Evolutionary conservation across 2,113 vertebrate species (phyloP).

Genomic region (Pterophyllum scalare): DNA sequence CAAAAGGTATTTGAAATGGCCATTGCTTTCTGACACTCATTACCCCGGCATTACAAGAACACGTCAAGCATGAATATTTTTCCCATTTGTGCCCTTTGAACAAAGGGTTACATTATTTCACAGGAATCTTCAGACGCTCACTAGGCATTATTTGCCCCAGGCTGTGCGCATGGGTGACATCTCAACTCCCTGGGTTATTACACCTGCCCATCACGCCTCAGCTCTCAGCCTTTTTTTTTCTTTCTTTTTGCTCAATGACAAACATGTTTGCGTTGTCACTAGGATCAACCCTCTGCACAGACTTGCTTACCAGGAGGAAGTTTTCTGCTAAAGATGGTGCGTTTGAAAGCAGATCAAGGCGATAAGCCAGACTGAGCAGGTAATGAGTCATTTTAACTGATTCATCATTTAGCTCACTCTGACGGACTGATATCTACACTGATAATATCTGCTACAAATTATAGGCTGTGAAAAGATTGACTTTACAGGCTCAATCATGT

Average conservation of each 20-base stretch:
- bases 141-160: conserved; percentile 57
- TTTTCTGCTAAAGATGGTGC: conserved; percentile 38
- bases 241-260: conserved; percentile 49
- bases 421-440: conserved; percentile 50
- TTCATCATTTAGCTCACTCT: conserved; percentile 52
- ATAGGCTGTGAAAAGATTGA: conserved; percentile 60
- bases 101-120: conserved; percentile 77
- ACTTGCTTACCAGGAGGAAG: conserved; percentile 58
- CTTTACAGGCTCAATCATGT: conserved; percentile 62
- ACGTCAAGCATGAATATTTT: conserved; percentile 77
- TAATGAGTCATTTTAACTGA: conserved; percentile 67
- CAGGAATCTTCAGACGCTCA: conserved; percentile 61
- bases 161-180: conserved; percentile 77
- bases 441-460: conserved; percentile 71
- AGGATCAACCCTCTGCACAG: conserved; percentile 34
- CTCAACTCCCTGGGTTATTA: conserved; percentile 77
- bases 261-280: conserved; percentile 59
- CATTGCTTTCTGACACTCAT: conserved; percentile 72
- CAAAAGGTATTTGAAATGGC: conserved; percentile 71
- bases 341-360: conserved; percentile 60
- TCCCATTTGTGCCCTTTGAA: conserved; percentile 67
- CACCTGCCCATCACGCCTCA: conserved; percentile 75
- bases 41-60: conserved; percentile 74
- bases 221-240: conserved; percentile 45
- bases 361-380: conserved; percentile 60